phyloP scores from a whole-genome alignment of 1,140 invertebrate species.

The Rhagoletis zephyria region DNA sequence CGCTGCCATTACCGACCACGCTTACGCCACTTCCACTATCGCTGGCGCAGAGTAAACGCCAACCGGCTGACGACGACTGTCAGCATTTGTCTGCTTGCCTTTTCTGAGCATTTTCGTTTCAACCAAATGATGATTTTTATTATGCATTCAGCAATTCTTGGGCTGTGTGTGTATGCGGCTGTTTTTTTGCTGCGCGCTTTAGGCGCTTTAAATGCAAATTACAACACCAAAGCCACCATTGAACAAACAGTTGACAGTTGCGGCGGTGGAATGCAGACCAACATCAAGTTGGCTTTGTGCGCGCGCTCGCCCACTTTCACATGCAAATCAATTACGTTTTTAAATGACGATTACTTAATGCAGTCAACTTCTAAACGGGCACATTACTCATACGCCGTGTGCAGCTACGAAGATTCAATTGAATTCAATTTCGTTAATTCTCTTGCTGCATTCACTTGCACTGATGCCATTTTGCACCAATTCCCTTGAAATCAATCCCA shows the following conservation, averaged over 20 bases:
- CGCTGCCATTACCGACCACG: background rate
- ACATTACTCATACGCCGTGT: background rate
- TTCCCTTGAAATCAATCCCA: background rate
- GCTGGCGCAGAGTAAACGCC: background rate
- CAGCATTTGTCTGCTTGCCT: background rate
- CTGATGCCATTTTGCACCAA: background rate
- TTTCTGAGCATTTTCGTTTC: background rate
- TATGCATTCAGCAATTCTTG: constrained; percentile 14
- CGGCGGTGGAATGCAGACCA: background rate
- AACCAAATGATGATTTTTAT: constrained; percentile 24
- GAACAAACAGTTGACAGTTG: background rate
- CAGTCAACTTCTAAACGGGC: no score
- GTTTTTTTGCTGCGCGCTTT: background rate
- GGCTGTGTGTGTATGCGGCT: no score
- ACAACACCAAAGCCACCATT: background rate
- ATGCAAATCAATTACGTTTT: background rate
- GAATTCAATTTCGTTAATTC: background rate
- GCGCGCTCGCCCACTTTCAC: background rate
- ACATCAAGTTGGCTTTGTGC: background rate
- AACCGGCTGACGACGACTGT: background rate
- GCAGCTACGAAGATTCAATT: background rate
- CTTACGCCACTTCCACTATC: background rate
- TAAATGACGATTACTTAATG: background rate
- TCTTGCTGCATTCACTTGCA: background rate
- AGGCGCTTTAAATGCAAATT: constrained; percentile 37